A percentile compares a stretch with the other conserved stretches of the same genome.
Evolutionary conservation across 1,140 invertebrate genomes (phyloP).

Genomic region (Bacillus rossius): DNA sequence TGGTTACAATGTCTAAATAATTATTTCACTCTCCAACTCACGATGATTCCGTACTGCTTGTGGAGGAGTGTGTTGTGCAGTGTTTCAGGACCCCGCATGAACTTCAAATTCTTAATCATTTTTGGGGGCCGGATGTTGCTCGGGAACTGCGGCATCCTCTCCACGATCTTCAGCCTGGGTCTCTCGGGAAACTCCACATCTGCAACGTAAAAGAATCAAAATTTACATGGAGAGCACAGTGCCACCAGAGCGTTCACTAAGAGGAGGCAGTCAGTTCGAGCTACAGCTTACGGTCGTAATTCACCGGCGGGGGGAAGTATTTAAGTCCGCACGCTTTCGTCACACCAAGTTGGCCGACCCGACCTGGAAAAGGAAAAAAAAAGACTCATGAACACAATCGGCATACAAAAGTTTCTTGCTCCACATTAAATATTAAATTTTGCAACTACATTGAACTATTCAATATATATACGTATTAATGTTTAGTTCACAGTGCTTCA

Average conservation of each 20-base stretch:
- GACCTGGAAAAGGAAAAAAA: slow-evolving; percentile 1
- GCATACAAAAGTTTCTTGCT: too few species aligned
- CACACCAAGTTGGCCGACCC: neutral
- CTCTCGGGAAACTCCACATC: slow-evolving; percentile 69
- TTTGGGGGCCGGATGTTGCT: slow-evolving; percentile 62
- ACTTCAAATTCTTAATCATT: slow-evolving; percentile 72
- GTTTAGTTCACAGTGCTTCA: too few species aligned
- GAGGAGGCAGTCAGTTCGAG: neutral
- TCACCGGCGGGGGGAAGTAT: slow-evolving; percentile 3
- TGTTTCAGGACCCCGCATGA: slow-evolving; percentile 85
- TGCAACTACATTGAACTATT: too few species aligned
- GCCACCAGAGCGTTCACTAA: neutral
- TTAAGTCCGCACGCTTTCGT: slow-evolving; percentile 9
- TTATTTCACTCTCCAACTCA: slow-evolving; percentile 43
- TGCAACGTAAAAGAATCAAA: slow-evolving; percentile 38
- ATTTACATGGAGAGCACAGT: neutral
- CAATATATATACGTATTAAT: too few species aligned
- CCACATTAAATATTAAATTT: too few species aligned
- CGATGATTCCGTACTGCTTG: slow-evolving; percentile 87
- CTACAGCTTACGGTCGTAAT: neutral
- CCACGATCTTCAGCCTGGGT: slow-evolving; percentile 57
- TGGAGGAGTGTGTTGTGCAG: slow-evolving; percentile 80
- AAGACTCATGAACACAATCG: too few species aligned
- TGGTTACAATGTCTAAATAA: too few species aligned
- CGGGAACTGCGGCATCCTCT: slow-evolving; percentile 66